Evolutionary conservation across 2,797 vertebrate species (phyloP), one percentile per base, ranked within the genome.

Genomic region (Lagocephalus sceleratus): DNA sequence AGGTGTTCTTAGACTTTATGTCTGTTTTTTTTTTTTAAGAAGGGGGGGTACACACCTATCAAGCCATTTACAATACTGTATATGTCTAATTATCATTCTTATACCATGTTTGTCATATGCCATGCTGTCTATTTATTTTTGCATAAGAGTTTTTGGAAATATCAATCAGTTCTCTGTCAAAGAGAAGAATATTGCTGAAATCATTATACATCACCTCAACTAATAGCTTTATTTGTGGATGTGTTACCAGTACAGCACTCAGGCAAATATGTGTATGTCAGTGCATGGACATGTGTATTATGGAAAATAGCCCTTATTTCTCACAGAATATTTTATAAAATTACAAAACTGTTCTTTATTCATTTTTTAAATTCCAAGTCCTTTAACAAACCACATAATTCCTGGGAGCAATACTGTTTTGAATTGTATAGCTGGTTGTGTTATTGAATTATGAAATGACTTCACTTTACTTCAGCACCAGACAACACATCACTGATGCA

Each of bases 401-500:
- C 72, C 16, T 48, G 64, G 68, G 71, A 88, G 86, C 88, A 89
- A 87, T 88, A 88, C 66, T 51, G 63, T 70, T 66, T 66, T 67
- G 73, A 11, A 22, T 68, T 52, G 66, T 16, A 47, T 56, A 71
- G 63, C 60, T 59, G 64, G 51, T 55, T 66, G 66, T 47, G 65
- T 72, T 71, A 6, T 81, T 57, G 53, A 59, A 71, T 72, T 44
- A 48, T 21, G 46, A 9, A 21, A 51, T 42, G 16, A 1, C 17
- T 1, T 42, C 17, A 17, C 7, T 17, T 42, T 42, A 5, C 78
- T 47, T 61, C 64, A 67, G 63, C 52, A 42, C 68, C 70, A 63
- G 66, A 69, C 58, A 68, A 69, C 69, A 71, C 67, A 52, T 47
- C 55, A 47, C 76, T 68, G 78, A 76, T 81, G 81, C 69, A 67